Evolutionary conservation across 2,888 invertebrate species (phyloP).

Genomic region (Oligia latruncula): DNA sequence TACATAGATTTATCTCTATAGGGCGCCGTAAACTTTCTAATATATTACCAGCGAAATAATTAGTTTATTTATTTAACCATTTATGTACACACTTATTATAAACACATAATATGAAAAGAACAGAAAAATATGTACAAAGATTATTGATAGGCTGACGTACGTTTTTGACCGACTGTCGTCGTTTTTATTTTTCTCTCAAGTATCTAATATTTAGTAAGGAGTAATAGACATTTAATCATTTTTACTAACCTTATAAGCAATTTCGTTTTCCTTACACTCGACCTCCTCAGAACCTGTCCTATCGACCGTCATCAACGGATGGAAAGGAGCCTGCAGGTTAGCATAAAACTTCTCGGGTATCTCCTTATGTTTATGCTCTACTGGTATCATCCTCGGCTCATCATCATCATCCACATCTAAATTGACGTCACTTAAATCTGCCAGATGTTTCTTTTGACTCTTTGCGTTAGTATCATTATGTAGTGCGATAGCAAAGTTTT

Average conservation of each 20-base stretch:
- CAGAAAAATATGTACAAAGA: background rate
- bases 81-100: background rate
- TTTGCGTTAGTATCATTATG: constrained; percentile 81
- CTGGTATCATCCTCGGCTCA: constrained; percentile 66
- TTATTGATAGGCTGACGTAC: background rate
- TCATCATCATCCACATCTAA: constrained; percentile 92
- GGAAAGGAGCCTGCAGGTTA: constrained; percentile 84
- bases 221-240: background rate
- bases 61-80: background rate
- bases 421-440: constrained; percentile 94
- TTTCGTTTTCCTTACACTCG: constrained; percentile 86
- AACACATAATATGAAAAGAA: background rate
- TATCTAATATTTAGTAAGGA: too few species aligned
- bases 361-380: constrained; percentile 73
- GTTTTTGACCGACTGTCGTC: background rate
- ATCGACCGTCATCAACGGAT: constrained; percentile 78
- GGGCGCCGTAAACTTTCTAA: background rate
- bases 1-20: background rate
- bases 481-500: constrained; percentile 83
- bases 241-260: constrained; percentile 86
- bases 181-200: background rate
- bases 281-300: constrained; percentile 76
- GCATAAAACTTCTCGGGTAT: constrained; percentile 85
- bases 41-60: background rate
- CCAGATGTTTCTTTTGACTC: constrained; percentile 76